Base-by-base conservation (phyloP, 2,888 invertebrate genomes). In the Tinea pellionella region DNA sequence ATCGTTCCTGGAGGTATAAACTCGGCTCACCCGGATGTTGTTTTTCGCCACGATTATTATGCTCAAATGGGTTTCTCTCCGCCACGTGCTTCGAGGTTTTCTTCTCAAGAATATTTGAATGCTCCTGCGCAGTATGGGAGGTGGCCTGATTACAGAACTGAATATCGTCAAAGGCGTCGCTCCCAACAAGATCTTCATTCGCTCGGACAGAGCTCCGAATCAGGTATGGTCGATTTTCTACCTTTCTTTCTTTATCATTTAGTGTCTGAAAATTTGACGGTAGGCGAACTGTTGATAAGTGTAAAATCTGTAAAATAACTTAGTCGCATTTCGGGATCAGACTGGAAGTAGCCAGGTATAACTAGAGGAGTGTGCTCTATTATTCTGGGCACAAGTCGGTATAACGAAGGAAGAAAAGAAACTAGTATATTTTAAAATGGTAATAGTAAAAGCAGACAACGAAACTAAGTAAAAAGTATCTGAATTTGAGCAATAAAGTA, bases 161-260 rank as follows among this genome's bases (percentile, higher is more conserved):
- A 88, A 68, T 87, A 82, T 62, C 69, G 87, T 1, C 87, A 87
- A 67, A 75, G 88, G 0, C 71, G 88, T 15, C 74, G 88, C 15
- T 88, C 87, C 7, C 88, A 88, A 66, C 88, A 88, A 66, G 88
- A 88, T 55, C 73, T 88, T 15, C 84, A 80, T 62, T 83, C 87
- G 0, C 67, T 88, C 41, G 88, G 75, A 37, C 84, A 83, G 62
- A 81, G 80, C 61, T 73, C 80, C 8, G 86, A 85, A 65, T 74
- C 87, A 85, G 88, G 88, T 88, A 61, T 60, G 60, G 61, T 18
- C 12, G 13, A 16, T 51, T 51, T 51, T n/a, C n/a, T n/a, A n/a
- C n/a, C n/a, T n/a, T n/a, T n/a, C n/a, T n/a, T n/a, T n/a, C n/a
- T n/a, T n/a, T n/a, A n/a, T n/a, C n/a, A n/a, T n/a, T n/a, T n/a